Evolutionary conservation across 2,113 vertebrate species (phyloP).

Genomic region (Thermophis baileyi): DNA sequence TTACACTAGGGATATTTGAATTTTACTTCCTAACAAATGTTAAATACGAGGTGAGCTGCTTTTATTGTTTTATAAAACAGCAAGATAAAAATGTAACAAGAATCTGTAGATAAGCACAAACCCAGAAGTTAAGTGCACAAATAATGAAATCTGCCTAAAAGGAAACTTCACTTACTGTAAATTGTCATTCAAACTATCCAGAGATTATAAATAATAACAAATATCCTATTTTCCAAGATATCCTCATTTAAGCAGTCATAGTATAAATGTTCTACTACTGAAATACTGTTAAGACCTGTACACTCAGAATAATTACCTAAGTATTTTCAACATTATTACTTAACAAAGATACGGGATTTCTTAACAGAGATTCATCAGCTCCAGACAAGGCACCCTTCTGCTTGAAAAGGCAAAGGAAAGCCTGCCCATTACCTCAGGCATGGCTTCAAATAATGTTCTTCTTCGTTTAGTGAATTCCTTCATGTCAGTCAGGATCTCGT

Average conservation of each 20-base stretch:
- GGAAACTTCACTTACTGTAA: neutral
- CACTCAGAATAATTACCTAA: neutral
- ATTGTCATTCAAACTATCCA: rapidly evolving
- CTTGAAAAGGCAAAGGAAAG: neutral
- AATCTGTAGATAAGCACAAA: neutral
- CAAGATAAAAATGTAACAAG: neutral
- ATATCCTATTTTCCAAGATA: neutral
- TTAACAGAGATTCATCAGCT: neutral
- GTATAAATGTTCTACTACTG: neutral
- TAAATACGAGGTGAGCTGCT: neutral
- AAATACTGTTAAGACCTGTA: rapidly evolving
- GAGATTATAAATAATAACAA: neutral
- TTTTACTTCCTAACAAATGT: neutral
- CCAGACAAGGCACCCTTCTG: neutral
- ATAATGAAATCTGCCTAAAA: slow-evolving; percentile 16
- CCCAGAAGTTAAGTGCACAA: neutral
- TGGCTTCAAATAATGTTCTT: slow-evolving; percentile 85
- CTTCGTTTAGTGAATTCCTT: slow-evolving; percentile 91
- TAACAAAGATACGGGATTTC: neutral
- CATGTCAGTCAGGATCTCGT: slow-evolving; percentile 94
- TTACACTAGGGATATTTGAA: neutral
- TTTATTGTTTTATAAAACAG: neutral
- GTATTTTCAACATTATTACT: neutral
- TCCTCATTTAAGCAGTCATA: slow-evolving; percentile 3
- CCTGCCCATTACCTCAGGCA: slow-evolving; percentile 82